A percentile compares a stretch with the other conserved stretches of the same genome.
Conservation (phyloP, 2,797 vertebrate genomes). For the Margarornis squamiger region DNA sequence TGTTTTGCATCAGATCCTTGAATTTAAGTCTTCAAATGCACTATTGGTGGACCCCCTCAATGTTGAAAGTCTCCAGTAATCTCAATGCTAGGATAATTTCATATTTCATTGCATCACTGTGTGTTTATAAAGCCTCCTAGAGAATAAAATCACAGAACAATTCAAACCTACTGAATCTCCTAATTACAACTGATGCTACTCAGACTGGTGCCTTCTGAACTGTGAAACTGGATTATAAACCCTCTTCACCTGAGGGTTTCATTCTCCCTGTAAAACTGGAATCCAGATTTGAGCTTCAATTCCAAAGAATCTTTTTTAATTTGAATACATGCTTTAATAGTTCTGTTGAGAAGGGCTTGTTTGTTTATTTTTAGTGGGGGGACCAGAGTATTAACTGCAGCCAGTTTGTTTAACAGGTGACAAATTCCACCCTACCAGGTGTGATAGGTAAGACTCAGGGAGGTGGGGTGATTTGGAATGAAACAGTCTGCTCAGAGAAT, state of each 20-base stretch:
- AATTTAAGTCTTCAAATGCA: neutral
- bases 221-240: neutral
- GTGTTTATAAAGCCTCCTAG: neutral
- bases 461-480: neutral
- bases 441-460: neutral
- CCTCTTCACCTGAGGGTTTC: neutral
- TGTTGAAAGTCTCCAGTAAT: neutral
- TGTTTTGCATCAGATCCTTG: neutral
- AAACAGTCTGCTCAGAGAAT: neutral
- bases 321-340: neutral
- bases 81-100: neutral
- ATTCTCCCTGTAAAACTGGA: neutral
- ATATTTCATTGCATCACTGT: neutral
- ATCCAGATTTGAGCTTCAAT: neutral
- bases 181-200: neutral
- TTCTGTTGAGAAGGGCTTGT: neutral
- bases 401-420: neutral
- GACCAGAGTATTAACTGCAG: neutral
- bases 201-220: neutral
- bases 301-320: neutral
- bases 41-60: neutral
- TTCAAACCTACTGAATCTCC: neutral
- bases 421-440: neutral
- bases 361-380: neutral
- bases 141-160: neutral